Percentiles rank a stretch among this genome's conserved stretches.
phyloP scores from a whole-genome alignment of 2,888 invertebrate species.

The Oligia fasciuncula region DNA sequence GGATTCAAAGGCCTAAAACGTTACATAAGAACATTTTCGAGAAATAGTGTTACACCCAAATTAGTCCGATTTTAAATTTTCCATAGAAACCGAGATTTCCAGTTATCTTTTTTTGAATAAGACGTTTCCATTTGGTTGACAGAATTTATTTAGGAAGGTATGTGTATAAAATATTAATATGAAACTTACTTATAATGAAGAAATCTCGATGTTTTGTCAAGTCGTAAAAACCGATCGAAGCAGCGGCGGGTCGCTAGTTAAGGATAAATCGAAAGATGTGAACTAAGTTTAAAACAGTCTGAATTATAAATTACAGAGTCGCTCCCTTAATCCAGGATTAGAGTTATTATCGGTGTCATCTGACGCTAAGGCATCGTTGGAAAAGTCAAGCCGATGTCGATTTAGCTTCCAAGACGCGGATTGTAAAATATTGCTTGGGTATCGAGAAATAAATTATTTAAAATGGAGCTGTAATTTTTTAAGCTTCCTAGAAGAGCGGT shows the following conservation, averaged over 20 bases:
- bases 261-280: constrained; percentile 11
- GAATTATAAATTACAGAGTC: constrained; percentile 32
- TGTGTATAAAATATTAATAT: too few relatives aligned
- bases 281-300: constrained; percentile 12
- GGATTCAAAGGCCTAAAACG: too few relatives aligned
- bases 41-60: too few relatives aligned
- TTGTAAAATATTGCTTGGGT: constrained; percentile 16
- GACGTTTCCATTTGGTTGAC: too few relatives aligned
- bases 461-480: not conserved
- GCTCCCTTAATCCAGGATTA: constrained; percentile 15
- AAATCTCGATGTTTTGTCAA: not conserved
- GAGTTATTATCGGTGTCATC: constrained; percentile 22
- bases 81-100: too few relatives aligned
- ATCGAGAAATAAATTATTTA: constrained; percentile 6
- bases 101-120: too few relatives aligned
- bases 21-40: too few relatives aligned
- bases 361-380: constrained; percentile 13
- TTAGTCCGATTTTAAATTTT: too few relatives aligned
- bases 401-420: constrained; percentile 12
- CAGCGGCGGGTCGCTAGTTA: not conserved
- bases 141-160: too few relatives aligned
- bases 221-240: not conserved
- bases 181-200: not conserved
- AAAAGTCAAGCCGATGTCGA: constrained; percentile 17
- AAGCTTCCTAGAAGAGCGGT: too few relatives aligned